phyloP scores from a whole-genome alignment of 2,888 invertebrate genomes.

The Idaea straminata region DNA sequence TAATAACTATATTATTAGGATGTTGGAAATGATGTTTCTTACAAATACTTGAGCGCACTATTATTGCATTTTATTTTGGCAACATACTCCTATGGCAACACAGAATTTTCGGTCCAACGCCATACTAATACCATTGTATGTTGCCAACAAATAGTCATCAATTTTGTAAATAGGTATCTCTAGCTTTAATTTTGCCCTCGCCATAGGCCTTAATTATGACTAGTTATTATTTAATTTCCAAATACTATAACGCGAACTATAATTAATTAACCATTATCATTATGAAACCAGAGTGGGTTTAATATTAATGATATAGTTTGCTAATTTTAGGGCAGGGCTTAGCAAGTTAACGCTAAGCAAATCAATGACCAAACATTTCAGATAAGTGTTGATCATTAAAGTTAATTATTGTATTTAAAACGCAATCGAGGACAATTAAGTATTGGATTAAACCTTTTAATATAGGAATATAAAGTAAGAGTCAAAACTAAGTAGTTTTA shows the following conservation, averaged over 20 bases:
- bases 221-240: neutral
- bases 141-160: too few species aligned
- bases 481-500: too few species aligned
- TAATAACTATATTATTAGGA: too few species aligned
- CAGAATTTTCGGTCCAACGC: too few species aligned
- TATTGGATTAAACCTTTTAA: neutral
- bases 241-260: neutral
- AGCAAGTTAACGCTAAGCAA: neutral
- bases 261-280: neutral
- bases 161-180: too few species aligned
- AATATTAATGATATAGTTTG: neutral
- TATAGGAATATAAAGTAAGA: too few species aligned
- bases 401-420: constrained; percentile 1
- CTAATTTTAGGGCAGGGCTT: neutral
- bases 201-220: neutral
- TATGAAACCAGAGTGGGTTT: neutral
- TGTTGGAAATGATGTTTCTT: too few species aligned
- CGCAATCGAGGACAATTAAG: neutral
- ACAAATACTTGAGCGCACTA: too few species aligned
- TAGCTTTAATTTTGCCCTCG: neutral
- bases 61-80: too few species aligned
- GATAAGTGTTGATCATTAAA: neutral
- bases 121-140: too few species aligned
- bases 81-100: too few species aligned
- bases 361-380: neutral